Percentiles rank a stretch among this genome's conserved stretches.
These are phyloP conservation scores for Conus canariensis DNA, from an alignment of 2,888 invertebrate species.

Conservation along the genomic window DNA sequence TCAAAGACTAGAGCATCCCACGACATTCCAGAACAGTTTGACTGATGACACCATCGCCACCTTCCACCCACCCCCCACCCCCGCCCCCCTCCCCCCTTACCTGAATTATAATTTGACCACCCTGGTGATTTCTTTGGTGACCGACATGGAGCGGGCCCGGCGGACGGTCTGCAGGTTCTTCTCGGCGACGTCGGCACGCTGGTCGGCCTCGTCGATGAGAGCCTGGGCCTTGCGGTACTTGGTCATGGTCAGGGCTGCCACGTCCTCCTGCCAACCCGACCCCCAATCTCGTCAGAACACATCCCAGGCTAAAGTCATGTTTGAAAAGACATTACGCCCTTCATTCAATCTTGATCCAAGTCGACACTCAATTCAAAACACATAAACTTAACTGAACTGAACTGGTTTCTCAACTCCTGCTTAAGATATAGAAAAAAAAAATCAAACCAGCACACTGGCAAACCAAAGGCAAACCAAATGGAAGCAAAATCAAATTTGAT, in stretches of 20 bases:
- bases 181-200: conserved; percentile 77
- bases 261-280: conserved; percentile 74
- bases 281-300: too few species aligned
- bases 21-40: too few species aligned
- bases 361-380: not conserved
- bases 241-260: conserved; percentile 78
- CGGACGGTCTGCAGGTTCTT: conserved; percentile 73
- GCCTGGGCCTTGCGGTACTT: conserved; percentile 78
- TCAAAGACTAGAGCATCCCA: too few species aligned
- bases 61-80: too few species aligned
- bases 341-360: not conserved
- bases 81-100: not conserved
- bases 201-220: conserved; percentile 77
- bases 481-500: too few species aligned
- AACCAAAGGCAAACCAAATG: too few species aligned
- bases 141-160: conserved; percentile 76
- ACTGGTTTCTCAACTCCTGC: too few species aligned
- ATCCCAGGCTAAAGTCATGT: too few species aligned
- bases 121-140: conserved; percentile 75
- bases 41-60: not conserved
- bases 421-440: too few species aligned
- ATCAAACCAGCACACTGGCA: too few species aligned
- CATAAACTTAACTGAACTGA: not conserved
- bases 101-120: conserved; percentile 65
- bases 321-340: not conserved